Percentiles rank a stretch among this genome's conserved stretches.
These are phyloP conservation scores for Cygnus olor DNA, from an alignment of 2,797 vertebrate genomes.

Conservation along the genomic window DNA sequence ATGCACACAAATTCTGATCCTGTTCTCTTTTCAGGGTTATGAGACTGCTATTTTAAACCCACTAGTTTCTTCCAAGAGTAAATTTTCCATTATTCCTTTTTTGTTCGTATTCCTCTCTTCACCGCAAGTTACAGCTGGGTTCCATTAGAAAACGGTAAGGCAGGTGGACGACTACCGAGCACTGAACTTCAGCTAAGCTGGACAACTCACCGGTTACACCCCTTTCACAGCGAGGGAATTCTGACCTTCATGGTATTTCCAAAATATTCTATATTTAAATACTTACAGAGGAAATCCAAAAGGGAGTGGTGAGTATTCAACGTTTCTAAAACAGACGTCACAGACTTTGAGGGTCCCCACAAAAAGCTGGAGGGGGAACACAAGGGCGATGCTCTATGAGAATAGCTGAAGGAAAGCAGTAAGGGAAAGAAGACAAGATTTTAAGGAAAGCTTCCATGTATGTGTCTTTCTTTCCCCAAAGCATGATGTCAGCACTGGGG, in stretches of 20 bases:
- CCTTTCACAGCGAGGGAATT: background rate
- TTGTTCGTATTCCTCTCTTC: background rate
- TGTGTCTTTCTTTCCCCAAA: no score
- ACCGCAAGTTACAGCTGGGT: background rate
- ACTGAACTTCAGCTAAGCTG: background rate
- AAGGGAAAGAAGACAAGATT: background rate
- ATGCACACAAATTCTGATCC: background rate
- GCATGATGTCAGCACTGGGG: background rate
- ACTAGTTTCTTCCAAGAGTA: background rate
- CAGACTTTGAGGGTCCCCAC: background rate
- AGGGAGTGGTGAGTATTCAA: background rate
- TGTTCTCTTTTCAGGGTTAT: background rate
- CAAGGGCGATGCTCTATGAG: background rate
- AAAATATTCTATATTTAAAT: background rate
- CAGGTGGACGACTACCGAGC: background rate
- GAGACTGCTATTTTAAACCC: background rate
- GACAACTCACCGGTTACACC: background rate
- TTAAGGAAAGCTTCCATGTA: background rate
- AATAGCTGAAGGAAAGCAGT: background rate
- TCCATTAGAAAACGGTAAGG: background rate
- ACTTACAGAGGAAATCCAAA: background rate
- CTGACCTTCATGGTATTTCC: background rate
- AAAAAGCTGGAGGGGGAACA: background rate
- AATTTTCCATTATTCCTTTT: background rate
- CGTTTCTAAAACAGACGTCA: background rate